Evolutionary conservation across 2,113 vertebrate genomes (phyloP).

Genomic region (Acrocephalus kingi): DNA sequence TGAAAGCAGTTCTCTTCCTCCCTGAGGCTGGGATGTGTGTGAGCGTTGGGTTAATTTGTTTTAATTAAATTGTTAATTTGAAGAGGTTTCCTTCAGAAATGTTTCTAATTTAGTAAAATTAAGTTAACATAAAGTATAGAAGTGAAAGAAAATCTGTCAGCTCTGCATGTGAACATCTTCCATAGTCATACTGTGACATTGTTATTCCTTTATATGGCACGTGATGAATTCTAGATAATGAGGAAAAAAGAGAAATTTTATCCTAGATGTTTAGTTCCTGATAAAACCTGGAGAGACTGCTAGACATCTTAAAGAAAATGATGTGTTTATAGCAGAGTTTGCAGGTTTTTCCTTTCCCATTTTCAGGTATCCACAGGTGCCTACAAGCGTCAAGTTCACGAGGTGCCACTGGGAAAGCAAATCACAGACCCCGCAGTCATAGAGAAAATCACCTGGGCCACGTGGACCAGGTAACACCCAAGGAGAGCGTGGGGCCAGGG

Average conservation of each 20-base stretch:
- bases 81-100: neutral
- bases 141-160: neutral
- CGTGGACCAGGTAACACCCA: slow-evolving; percentile 89
- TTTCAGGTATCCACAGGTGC: slow-evolving; percentile 90
- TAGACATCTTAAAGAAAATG: neutral
- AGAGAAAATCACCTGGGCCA: slow-evolving; percentile 96
- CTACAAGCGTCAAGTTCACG: slow-evolving; percentile 91
- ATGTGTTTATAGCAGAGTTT: neutral
- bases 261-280: neutral
- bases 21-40: too few species aligned
- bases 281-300: neutral
- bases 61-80: neutral
- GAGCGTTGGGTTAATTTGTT: neutral
- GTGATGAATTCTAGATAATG: neutral
- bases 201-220: neutral
- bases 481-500: neutral
- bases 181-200: neutral
- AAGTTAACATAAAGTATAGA: neutral
- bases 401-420: slow-evolving; percentile 91
- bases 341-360: neutral
- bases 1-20: neutral
- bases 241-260: neutral
- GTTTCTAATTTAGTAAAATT: neutral
- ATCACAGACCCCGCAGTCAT: slow-evolving; percentile 78
- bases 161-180: neutral